A percentile compares a stretch with the other conserved stretches of the same genome.
Evolutionary conservation across 1,140 invertebrate genomes (phyloP).

Genomic region (Papilio xuthus): DNA sequence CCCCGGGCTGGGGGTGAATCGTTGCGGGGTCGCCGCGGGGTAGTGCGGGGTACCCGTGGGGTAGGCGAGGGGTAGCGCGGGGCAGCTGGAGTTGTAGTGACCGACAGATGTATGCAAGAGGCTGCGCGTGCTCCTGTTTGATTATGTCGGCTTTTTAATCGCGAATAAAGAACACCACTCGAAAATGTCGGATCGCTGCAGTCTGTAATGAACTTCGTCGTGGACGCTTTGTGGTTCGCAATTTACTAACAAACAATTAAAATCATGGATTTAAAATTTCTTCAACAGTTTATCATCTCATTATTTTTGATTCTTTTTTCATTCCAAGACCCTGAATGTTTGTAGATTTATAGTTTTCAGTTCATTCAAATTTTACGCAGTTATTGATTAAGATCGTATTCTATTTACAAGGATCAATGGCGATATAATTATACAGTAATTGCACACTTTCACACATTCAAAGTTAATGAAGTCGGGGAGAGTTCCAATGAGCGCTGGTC

Average conservation of each 20-base stretch:
- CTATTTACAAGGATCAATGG: too few relatives aligned
- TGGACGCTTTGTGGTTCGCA: constrained; percentile 1
- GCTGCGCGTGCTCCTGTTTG: constrained; percentile 41
- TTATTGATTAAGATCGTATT: too few relatives aligned
- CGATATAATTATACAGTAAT: too few relatives aligned
- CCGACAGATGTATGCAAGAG: constrained; percentile 63
- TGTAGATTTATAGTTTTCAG: too few relatives aligned
- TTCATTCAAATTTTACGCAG: too few relatives aligned
- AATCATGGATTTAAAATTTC: background rate
- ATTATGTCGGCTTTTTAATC: constrained; percentile 62
- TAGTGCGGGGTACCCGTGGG: constrained; percentile 1
- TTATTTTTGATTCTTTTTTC: background rate
- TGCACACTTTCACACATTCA: background rate
- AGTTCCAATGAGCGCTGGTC: background rate
- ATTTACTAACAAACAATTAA: background rate
- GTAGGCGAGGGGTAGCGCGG: background rate
- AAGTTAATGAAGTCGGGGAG: background rate
- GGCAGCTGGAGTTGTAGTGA: constrained; percentile 41
- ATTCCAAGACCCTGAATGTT: too few relatives aligned
- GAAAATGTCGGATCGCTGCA: constrained; percentile 43
- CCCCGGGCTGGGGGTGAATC: constrained; percentile 59
- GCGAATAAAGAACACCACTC: constrained; percentile 60
- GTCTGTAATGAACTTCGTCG: background rate
- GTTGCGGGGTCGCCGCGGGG: constrained; percentile 47
- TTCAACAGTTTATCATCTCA: background rate